phyloP scores from a whole-genome alignment of 2,797 vertebrate genomes.

The Numenius phaeopus region DNA sequence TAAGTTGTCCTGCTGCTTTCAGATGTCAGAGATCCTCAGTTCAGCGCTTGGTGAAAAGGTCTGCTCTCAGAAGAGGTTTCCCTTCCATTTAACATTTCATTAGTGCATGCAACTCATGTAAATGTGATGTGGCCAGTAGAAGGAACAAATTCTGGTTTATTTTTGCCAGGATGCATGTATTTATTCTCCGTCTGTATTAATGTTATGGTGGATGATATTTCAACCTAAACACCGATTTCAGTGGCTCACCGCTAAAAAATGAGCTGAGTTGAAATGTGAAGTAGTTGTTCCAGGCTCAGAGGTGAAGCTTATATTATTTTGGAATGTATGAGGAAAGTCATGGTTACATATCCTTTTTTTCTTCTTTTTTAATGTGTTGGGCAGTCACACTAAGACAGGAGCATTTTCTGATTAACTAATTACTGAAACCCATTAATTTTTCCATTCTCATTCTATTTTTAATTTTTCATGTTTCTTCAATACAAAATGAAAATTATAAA shows the following conservation, averaged over 20 bases:
- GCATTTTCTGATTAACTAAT: slow-evolving; percentile 70
- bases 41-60: slow-evolving; percentile 55
- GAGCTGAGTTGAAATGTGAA: slow-evolving; percentile 68
- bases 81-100: slow-evolving; percentile 39
- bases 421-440: slow-evolving; percentile 70
- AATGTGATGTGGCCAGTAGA: slow-evolving; percentile 29
- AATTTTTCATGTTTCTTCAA: slow-evolving; percentile 68
- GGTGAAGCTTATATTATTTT: slow-evolving; percentile 71
- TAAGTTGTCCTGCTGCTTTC: slow-evolving; percentile 70
- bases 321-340: slow-evolving; percentile 69
- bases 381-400: slow-evolving; percentile 66
- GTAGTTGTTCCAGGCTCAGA: slow-evolving; percentile 62
- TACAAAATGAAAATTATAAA: slow-evolving; percentile 68
- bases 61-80: slow-evolving; percentile 50
- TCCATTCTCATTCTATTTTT: slow-evolving; percentile 67
- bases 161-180: slow-evolving; percentile 55
- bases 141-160: slow-evolving; percentile 41
- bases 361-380: slow-evolving; percentile 20
- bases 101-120: slow-evolving; percentile 4
- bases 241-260: slow-evolving; percentile 53
- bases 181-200: slow-evolving; percentile 40
- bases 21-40: slow-evolving; percentile 66
- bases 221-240: slow-evolving; percentile 36
- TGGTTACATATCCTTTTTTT: slow-evolving; percentile 29
- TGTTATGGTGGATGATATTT: slow-evolving; percentile 51